These are phyloP conservation scores for Cryptomyrus ogoouensis DNA, from an alignment of 2,113 vertebrate species.

Conservation along the genomic window DNA sequence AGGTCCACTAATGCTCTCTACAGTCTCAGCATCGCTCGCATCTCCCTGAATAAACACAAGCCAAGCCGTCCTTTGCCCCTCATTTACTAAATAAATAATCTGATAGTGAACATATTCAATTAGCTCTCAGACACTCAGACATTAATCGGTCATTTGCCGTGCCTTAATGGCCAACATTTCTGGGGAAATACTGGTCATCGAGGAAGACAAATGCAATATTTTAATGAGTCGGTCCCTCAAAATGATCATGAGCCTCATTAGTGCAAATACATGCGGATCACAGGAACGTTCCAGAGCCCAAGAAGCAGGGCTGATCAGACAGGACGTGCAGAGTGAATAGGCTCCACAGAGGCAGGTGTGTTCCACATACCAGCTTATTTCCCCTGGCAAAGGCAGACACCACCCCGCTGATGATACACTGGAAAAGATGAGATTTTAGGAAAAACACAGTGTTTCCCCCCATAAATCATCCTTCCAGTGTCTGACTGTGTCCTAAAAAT, in stretches of 20 bases:
- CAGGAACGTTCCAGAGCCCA: background rate
- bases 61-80: background rate
- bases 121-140: background rate
- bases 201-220: background rate
- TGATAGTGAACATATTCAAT: background rate
- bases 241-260: background rate
- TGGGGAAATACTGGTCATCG: background rate
- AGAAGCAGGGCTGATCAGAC: background rate
- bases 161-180: background rate
- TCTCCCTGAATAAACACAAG: background rate
- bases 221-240: background rate
- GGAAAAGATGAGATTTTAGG: slow-evolving; percentile 1
- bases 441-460: background rate
- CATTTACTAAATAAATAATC: background rate
- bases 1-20: background rate
- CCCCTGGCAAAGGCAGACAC: slow-evolving; percentile 5
- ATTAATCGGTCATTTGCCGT: background rate
- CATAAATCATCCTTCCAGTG: background rate
- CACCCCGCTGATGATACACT: slow-evolving; percentile 9
- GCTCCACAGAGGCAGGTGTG: background rate
- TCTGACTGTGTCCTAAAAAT: background rate
- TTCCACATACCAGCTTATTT: background rate
- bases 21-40: background rate
- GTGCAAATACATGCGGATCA: background rate
- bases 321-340: background rate